A percentile compares a stretch with the other conserved stretches of the same genome.
Evolutionary conservation across 2,113 vertebrate species (phyloP).

Genomic region (Callithrix jacchus): DNA sequence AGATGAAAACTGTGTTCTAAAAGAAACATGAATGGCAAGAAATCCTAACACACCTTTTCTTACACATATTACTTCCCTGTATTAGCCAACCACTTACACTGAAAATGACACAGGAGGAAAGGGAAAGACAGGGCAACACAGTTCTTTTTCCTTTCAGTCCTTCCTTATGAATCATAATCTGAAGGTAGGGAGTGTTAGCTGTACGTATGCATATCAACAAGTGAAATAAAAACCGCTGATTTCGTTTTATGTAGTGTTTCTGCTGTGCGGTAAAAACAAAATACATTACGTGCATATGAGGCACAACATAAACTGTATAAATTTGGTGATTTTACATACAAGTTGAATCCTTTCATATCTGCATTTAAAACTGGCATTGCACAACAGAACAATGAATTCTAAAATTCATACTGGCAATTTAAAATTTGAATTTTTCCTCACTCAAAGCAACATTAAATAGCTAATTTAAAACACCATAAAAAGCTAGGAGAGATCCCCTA

Average conservation of each 20-base stretch:
- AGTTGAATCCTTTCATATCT: background rate
- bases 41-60: background rate
- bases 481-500: background rate
- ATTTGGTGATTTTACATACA: background rate
- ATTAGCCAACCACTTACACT: background rate
- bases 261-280: background rate
- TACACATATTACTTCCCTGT: background rate
- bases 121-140: background rate
- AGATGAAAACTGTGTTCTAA: background rate
- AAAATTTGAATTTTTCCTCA: background rate
- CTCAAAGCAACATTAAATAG: background rate
- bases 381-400: background rate
- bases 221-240: background rate
- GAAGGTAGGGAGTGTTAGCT: background rate
- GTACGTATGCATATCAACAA: background rate
- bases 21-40: background rate
- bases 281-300: background rate
- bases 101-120: background rate
- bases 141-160: background rate
- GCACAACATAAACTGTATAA: background rate
- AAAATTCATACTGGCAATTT: background rate
- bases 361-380: background rate
- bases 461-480: background rate
- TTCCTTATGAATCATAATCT: background rate
- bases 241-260: background rate